Evolutionary conservation across 2,888 invertebrate species (phyloP), one percentile per base, ranked within the genome.

Genomic region (Limnephilus lunatus): DNA sequence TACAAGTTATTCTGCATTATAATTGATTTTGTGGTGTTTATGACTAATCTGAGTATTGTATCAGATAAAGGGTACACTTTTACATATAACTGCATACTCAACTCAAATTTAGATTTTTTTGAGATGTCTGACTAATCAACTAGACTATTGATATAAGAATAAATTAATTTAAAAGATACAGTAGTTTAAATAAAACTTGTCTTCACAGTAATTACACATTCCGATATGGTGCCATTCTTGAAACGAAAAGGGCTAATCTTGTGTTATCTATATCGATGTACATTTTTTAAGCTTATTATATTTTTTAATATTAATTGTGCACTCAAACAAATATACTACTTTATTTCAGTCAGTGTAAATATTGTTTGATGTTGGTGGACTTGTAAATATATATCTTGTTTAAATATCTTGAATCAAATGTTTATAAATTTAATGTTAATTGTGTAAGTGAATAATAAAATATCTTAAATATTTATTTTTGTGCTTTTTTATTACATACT

Each of bases 401-500:
- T 86, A 44, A 44, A 86, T 68, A n/a, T 68, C 68, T 68, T 9
- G 25, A 44, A 44, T 86, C 30, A 86, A 44, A 86, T 86, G 86
- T 86, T 86, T 86, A 86, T 86, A n/a, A 86, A 86, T 86, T 15
- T 44, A 86, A 44, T 86, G n/a, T 86, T 86, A 39, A 44, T 86
- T 44, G 44, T 86, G 30, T 86, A 44, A 86, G 44, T 86, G 44
- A 86, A 86, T 44, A 86, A 86, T 86, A 86, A 86, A 86, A 83
- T 83, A 32, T 83, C 86, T 86, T 48, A 30, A 44, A 86, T n/a
- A 85, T 82, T 39, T 86, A 86, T 11, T 30, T 32, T 11, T 25
- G 86, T n/a, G 1, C 11, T 86, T 86, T 48, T 86, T 44, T 44
- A 35, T 35, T 35, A 4, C 35, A 35, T 32, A 3, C 32, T 32